Evolutionary conservation across 2,113 vertebrate species (phyloP).

Genomic region (Syngnathus typhle): DNA sequence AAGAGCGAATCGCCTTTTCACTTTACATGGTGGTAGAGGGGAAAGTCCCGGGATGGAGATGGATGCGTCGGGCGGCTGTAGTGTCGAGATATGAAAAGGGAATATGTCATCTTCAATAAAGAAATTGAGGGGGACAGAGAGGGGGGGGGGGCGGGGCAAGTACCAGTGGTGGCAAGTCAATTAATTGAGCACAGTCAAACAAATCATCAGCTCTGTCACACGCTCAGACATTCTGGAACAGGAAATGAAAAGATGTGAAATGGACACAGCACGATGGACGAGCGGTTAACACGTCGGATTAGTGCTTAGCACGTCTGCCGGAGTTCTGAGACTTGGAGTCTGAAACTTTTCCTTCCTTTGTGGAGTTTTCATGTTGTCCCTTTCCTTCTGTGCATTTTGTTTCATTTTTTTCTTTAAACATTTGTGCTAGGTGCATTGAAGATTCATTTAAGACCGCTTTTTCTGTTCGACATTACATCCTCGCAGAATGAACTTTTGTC

Average conservation of each 20-base stretch:
- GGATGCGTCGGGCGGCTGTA: constrained; percentile 50
- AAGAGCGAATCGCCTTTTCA: constrained; percentile 42
- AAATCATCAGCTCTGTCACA: constrained; percentile 65
- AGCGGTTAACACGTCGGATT: not conserved
- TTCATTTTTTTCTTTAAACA: not conserved
- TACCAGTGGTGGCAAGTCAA: constrained; percentile 51
- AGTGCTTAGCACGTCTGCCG: not conserved
- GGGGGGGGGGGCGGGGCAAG: too few relatives aligned
- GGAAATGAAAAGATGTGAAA: constrained; percentile 2
- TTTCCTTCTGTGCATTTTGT: not conserved
- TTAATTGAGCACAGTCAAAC: constrained; percentile 66
- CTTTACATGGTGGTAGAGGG: constrained; percentile 36
- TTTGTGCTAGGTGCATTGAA: not conserved
- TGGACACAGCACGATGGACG: not conserved
- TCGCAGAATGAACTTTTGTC: not conserved
- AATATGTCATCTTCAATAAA: constrained; percentile 61
- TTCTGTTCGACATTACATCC: not conserved
- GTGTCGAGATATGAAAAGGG: constrained; percentile 63
- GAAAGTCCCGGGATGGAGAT: constrained; percentile 42
- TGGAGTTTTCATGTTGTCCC: not conserved
- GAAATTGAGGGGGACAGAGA: constrained; percentile 25
- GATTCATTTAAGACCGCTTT: not conserved
- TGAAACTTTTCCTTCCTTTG: not conserved
- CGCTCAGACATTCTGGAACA: constrained; percentile 31
- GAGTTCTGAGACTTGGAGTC: not conserved